Percentiles rank a stretch among this genome's conserved stretches.
Evolutionary conservation across 1,140 invertebrate genomes (phyloP).

Genomic region (Drosophila takahashii): DNA sequence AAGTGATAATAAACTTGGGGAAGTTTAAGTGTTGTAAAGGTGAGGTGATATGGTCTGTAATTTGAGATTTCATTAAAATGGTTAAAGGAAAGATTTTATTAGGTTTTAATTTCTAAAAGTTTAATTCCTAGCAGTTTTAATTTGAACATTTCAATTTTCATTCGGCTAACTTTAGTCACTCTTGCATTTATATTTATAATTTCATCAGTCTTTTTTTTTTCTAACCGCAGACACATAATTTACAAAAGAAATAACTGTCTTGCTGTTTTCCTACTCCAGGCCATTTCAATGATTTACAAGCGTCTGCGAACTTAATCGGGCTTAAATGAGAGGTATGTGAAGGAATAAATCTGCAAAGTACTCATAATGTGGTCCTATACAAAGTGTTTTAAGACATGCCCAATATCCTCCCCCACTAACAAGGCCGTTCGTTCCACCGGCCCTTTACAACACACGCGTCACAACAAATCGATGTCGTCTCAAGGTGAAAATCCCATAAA

Average conservation of each 20-base stretch:
- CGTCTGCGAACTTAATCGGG: slow-evolving; percentile 42
- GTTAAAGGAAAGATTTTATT: too few relatives aligned
- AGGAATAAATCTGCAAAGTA: slow-evolving; percentile 10
- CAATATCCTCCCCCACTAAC: slow-evolving; percentile 13
- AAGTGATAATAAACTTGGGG: not conserved
- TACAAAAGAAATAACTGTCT: slow-evolving; percentile 35
- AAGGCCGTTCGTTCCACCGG: slow-evolving; percentile 39
- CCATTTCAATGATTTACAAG: slow-evolving; percentile 61
- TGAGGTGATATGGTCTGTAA: not conserved
- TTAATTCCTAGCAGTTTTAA: too few relatives aligned
- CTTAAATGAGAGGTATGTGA: slow-evolving; percentile 1
- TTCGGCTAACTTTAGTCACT: too few relatives aligned
- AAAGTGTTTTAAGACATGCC: slow-evolving; percentile 21
- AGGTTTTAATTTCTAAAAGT: too few relatives aligned
- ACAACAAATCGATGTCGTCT: slow-evolving; percentile 81
- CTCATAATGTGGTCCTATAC: slow-evolving; percentile 8
- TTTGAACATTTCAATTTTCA: too few relatives aligned
- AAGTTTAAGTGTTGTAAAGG: not conserved
- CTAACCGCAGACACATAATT: slow-evolving; percentile 60
- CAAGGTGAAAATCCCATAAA: slow-evolving; percentile 76
- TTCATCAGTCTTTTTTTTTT: not conserved
- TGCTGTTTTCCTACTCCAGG: slow-evolving; percentile 44
- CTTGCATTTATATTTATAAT: not conserved
- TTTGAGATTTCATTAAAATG: too few relatives aligned
- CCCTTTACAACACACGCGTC: slow-evolving; percentile 46